Percentiles rank a stretch among this genome's conserved stretches.
Conservation (phyloP, 2,113 vertebrate species). For the Psittacus erithacus region DNA sequence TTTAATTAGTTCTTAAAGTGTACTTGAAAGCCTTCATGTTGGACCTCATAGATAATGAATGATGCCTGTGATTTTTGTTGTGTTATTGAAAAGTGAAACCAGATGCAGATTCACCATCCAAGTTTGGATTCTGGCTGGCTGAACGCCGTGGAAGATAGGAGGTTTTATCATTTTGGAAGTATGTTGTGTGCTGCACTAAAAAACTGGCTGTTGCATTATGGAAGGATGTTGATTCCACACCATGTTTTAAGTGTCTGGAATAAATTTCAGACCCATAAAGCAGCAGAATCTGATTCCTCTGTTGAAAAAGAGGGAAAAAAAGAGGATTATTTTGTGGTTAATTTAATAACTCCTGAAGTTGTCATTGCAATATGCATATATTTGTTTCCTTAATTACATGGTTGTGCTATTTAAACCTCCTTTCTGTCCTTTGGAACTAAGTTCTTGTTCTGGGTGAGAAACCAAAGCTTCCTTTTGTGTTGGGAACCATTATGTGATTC, state of each 20-base stretch:
- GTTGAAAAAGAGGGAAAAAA: not conserved
- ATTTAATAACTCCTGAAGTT: not conserved
- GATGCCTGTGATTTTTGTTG: not conserved
- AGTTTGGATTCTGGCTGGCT: not conserved
- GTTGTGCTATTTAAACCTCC: not conserved
- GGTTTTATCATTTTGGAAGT: not conserved
- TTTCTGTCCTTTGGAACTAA: not conserved
- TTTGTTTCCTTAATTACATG: not conserved
- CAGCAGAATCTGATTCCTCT: not conserved
- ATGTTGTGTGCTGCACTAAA: not conserved
- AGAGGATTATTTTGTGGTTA: not conserved
- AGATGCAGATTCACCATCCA: not conserved
- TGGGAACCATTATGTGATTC: not conserved
- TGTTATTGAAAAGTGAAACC: conserved; percentile 39
- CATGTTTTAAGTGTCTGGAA: not conserved
- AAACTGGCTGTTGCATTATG: rapidly evolving
- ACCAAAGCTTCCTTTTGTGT: not conserved
- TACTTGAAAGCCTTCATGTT: not conserved
- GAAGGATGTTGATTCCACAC: not conserved
- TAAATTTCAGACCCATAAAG: not conserved
- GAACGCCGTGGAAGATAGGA: not conserved
- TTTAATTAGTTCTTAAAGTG: conserved; percentile 32
- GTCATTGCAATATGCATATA: not conserved
- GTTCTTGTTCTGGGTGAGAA: conserved; percentile 10
- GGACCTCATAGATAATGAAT: not conserved